These are phyloP conservation scores for Tiphia femorata DNA, from an alignment of 2,888 invertebrate species.

Conservation along the genomic window DNA sequence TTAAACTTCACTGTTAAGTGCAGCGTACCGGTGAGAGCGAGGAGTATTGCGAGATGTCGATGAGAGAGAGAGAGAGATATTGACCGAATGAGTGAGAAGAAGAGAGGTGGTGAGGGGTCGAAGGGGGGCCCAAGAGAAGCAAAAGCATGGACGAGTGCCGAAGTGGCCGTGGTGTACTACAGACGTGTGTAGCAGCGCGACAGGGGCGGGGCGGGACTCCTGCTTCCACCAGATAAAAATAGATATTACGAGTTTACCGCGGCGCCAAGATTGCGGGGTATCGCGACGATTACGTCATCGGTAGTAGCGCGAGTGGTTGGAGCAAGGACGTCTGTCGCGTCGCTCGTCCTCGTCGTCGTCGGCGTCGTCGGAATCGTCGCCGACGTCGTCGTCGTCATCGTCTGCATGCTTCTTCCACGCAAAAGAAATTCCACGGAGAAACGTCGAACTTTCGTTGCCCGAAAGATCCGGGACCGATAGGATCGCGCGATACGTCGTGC, in stretches of 20 bases:
- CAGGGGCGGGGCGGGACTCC: slow-evolving; percentile 40
- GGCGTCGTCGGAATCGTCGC: slow-evolving; percentile 15
- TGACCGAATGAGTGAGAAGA: background rate
- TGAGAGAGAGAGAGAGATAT: too few species aligned
- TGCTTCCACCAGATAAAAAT: slow-evolving; percentile 70
- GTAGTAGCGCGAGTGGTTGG: slow-evolving; percentile 65
- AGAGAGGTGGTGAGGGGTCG: slow-evolving; percentile 14
- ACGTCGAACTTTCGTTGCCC: too few species aligned
- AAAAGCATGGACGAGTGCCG: slow-evolving; percentile 20
- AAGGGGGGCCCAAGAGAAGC: background rate
- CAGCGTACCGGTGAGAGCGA: too few species aligned
- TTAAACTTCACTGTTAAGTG: too few species aligned
- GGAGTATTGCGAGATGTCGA: too few species aligned
- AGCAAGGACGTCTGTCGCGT: slow-evolving; percentile 63
- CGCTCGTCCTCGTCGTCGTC: slow-evolving; percentile 52
- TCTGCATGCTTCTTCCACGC: too few species aligned
- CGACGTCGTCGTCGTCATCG: slow-evolving; percentile 15
- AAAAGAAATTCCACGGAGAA: too few species aligned
- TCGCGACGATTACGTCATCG: slow-evolving; percentile 72
- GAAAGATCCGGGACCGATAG: too few species aligned
- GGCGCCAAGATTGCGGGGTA: slow-evolving; percentile 74
- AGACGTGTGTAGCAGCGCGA: slow-evolving; percentile 15
- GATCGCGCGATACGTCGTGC: too few species aligned
- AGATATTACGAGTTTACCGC: slow-evolving; percentile 72
- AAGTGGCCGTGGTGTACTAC: slow-evolving; percentile 15